Evolutionary conservation across 2,113 vertebrate species (phyloP), one percentile per base, ranked within the genome.

Genomic region (Atrichornis clamosus): DNA sequence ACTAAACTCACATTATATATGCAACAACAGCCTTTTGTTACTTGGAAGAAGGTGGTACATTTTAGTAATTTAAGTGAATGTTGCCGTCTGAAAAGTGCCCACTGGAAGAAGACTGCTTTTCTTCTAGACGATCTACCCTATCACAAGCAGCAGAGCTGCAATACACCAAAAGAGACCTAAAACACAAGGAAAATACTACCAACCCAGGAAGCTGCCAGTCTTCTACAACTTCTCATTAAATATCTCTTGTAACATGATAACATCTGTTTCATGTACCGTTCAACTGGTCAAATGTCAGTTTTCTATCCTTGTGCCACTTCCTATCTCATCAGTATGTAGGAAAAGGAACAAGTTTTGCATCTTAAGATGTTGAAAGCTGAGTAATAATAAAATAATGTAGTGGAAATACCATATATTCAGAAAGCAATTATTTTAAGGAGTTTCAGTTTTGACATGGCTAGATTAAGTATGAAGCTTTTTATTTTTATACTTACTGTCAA

Each of bases 21-120:
- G 89, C 95, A 96, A 92, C 96, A 97, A 86, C 93, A 96, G 93
- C 76, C 84, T 97, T 97, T 96, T 93, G 75, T 96, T 95, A 80
- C 59, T 97, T 96, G 94, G 89, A 97, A 96, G 84, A 84, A 96
- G 78, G 90, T 23, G 72, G 84, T 89, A 74, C 91, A 94, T 94
- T 98, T 97, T 95, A 89, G 80, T 97, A 95, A 97, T 97, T 95
- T 93, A 97, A 97, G 93, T 92, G 95, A 92, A 92, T 91, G 70
- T 64, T 97, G 85, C 79, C 59, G 67, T 93, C 93, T 94, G 90
- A 90, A 96, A 97, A 97, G 96, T 89, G 91, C 84, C 70, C 58
- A 78, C 74, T 55, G 53, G 79, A 94, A 69, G 75, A 84, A 91
- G 89, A 87, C 46, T 53, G 50, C 59, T 89, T 3, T 81, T 93